phyloP scores from a whole-genome alignment of 2,797 vertebrate species.

The Gephyroberyx darwinii region DNA sequence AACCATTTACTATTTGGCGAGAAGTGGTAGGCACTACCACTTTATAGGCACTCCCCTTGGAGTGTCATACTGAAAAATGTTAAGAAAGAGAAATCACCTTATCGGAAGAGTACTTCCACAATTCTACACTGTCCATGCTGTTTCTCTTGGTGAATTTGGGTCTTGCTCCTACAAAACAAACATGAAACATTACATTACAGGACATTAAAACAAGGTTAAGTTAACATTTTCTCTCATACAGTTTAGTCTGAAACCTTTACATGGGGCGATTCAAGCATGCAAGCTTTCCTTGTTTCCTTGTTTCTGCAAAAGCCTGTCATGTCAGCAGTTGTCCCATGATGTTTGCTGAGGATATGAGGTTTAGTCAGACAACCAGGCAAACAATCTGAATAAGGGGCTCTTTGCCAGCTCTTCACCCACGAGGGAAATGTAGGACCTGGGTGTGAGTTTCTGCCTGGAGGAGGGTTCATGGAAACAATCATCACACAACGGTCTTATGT shows the following conservation, averaged over 20 bases:
- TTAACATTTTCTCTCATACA: too few relatives aligned
- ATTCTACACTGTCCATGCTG: constrained; percentile 91
- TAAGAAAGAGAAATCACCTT: constrained; percentile 80
- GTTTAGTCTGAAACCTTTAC: too few relatives aligned
- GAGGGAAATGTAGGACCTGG: constrained; percentile 60
- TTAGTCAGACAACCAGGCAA: constrained; percentile 54
- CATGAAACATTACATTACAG: constrained; percentile 4
- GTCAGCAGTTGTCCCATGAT: constrained; percentile 47
- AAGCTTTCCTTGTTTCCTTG: constrained; percentile 19
- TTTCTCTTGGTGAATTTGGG: constrained; percentile 90
- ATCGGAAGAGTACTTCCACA: constrained; percentile 88
- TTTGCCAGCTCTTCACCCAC: constrained; percentile 50
- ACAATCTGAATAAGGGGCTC: constrained; percentile 62
- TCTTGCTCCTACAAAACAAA: constrained; percentile 85
- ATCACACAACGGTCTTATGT: constrained; percentile 32
- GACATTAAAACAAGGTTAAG: neutral
- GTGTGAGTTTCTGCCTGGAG: constrained; percentile 56
- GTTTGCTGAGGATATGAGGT: constrained; percentile 31
- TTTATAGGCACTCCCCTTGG: neutral
- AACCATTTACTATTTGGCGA: neutral
- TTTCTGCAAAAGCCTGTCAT: constrained; percentile 2
- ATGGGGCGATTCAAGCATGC: constrained; percentile 6
- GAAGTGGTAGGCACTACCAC: neutral
- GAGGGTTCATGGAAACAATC: constrained; percentile 48
- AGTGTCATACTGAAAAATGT: neutral